A percentile compares a stretch with the other conserved stretches of the same genome.
These are phyloP conservation scores for Acrobasis consociella DNA, from an alignment of 2,888 invertebrate genomes.

Conservation along the genomic window DNA sequence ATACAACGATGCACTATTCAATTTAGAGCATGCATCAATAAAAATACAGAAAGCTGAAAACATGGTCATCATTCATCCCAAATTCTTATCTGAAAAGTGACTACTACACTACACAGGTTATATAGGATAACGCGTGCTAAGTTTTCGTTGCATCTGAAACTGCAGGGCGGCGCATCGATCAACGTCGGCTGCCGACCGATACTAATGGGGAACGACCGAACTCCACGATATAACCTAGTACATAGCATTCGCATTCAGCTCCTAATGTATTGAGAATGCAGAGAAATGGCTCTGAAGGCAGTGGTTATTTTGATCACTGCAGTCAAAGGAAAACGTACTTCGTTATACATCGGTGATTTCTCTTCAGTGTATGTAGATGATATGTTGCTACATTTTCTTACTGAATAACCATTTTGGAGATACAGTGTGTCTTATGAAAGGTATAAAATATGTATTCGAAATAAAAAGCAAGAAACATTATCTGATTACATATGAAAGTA, in stretches of 20 bases:
- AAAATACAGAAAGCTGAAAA: constrained; percentile 5
- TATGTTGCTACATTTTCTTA: too few relatives aligned
- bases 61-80: constrained; percentile 1
- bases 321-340: constrained; percentile 16
- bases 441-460: too few relatives aligned
- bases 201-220: constrained; percentile 51
- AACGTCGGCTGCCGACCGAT: constrained; percentile 61
- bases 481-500: too few relatives aligned
- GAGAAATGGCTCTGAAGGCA: constrained; percentile 17
- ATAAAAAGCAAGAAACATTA: too few relatives aligned
- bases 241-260: constrained; percentile 19
- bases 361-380: too few relatives aligned
- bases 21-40: not conserved
- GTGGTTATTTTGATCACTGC: constrained; percentile 12
- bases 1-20: not conserved
- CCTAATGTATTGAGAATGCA: constrained; percentile 21
- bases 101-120: not conserved
- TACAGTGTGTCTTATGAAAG: too few relatives aligned
- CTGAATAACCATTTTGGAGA: too few relatives aligned
- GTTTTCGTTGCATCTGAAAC: constrained; percentile 46
- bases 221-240: constrained; percentile 2
- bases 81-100: constrained; percentile 3
- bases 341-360: too few relatives aligned
- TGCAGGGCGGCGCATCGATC: constrained; percentile 59
- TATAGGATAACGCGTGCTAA: constrained; percentile 15